These are phyloP conservation scores for Pseudachorutes palmiensis DNA, from an alignment of 1,140 invertebrate species.

Conservation along the genomic window DNA sequence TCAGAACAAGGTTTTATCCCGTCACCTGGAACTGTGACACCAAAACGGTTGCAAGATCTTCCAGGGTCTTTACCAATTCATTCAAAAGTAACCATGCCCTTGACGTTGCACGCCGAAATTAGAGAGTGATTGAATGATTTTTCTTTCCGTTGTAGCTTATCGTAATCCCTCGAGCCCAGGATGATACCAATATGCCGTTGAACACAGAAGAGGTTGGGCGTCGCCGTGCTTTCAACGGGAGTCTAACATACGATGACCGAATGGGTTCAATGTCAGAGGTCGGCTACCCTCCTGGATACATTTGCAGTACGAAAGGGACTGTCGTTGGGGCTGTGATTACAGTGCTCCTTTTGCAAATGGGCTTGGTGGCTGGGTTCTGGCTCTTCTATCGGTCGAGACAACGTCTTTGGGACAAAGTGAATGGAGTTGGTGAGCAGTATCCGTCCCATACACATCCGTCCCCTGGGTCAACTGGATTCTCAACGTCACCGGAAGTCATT, in stretches of 20 bases:
- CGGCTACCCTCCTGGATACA: conserved; percentile 25
- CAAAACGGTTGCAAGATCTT: conserved; percentile 28
- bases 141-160: conserved; percentile 23
- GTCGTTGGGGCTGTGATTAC: conserved; percentile 41
- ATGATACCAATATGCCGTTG: conserved; percentile 26
- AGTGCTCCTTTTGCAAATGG: conserved; percentile 40
- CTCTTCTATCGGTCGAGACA: conserved; percentile 41
- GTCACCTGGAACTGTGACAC: conserved; percentile 21
- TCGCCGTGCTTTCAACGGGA: conserved; percentile 28
- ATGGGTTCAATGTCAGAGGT: background rate
- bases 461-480: conserved; percentile 30
- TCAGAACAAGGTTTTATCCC: background rate
- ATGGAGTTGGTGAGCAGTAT: conserved; percentile 20
- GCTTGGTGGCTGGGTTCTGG: conserved; percentile 39
- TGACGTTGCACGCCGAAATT: no score
- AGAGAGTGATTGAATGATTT: no score
- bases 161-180: conserved; percentile 25
- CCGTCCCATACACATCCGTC: conserved; percentile 35
- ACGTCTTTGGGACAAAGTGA: conserved; percentile 37
- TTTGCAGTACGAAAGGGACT: conserved; percentile 41
- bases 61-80: conserved; percentile 36
- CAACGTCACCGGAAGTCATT: conserved; percentile 38
- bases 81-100: conserved; percentile 38
- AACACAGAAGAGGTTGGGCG: conserved; percentile 25
- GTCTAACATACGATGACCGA: conserved; percentile 4